A percentile compares a stretch with the other conserved stretches of the same genome.
Conservation (phyloP, 2,797 vertebrate species). For the Bufotes viridis region DNA sequence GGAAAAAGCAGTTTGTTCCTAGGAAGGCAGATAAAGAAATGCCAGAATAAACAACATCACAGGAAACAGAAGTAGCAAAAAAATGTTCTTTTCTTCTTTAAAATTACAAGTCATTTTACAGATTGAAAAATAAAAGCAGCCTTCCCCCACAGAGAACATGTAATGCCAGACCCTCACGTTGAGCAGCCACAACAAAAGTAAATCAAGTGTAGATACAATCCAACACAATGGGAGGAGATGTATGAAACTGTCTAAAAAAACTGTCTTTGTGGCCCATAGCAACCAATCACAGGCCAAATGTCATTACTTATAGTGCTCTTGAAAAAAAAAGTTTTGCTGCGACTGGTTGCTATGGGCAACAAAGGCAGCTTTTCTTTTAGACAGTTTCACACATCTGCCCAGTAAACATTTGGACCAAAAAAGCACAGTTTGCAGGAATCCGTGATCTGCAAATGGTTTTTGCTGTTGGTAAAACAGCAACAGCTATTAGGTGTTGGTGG, state of each 20-base stretch:
- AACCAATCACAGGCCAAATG: not conserved
- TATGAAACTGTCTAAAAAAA: not conserved
- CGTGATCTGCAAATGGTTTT: too few species aligned
- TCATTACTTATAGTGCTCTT: too few species aligned
- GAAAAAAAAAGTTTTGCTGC: too few species aligned
- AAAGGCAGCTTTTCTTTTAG: too few species aligned
- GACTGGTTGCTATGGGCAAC: too few species aligned
- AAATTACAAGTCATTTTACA: slow-evolving; percentile 38
- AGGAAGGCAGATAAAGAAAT: slow-evolving; percentile 42
- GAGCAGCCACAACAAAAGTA: not conserved
- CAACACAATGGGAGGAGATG: too few species aligned
- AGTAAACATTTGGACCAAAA: too few species aligned
- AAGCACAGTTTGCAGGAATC: too few species aligned
- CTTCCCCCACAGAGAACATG: not conserved
- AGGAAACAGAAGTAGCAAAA: slow-evolving; percentile 39
- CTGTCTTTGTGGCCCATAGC: not conserved
- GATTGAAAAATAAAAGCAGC: slow-evolving; percentile 31
- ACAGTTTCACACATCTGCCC: too few species aligned
- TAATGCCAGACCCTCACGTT: not conserved
- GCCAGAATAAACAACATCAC: slow-evolving; percentile 37
- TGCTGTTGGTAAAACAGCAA: too few species aligned
- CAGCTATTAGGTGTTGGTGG: too few species aligned
- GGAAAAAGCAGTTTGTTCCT: slow-evolving; percentile 51
- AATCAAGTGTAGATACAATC: not conserved
- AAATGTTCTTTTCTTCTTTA: slow-evolving; percentile 37